Base-by-base conservation (phyloP, 2,113 vertebrate species). In the Petromus typicus region DNA sequence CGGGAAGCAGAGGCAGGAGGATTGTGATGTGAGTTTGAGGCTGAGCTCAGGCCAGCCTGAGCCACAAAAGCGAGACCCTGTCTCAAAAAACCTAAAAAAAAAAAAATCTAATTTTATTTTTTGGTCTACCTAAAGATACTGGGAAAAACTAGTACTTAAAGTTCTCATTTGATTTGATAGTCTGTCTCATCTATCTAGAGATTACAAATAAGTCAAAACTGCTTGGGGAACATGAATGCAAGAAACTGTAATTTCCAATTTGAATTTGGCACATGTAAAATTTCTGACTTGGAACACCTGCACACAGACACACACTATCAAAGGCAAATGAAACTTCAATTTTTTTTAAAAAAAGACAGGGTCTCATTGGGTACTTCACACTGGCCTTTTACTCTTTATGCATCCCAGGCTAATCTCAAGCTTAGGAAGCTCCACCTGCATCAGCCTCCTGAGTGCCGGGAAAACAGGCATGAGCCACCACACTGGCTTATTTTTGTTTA, bases 241-340 rank as follows among this genome's bases (percentile, higher is more conserved):
- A 91, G 25, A 91, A 93, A 82, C 89, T 75, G 56, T 51, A 94
- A 71, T 54, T 95, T 93, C 81, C 10, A 83, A 34, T 88, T 90
- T 63, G 13, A 94, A 84, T 18, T 45, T 73, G 59, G 11, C 56
- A 5, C 40, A 63, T 71, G 37, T 78, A n/a, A 96, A 92, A 87
- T 40, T 82, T 91, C 61, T 81, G 61, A 79, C 25, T 89, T 57
- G 40, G 40, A 90, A 80, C 78, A 30, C 43, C 3, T 18, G 22
- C 71, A 22, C 54, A 40, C 34, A 59, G 11, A 81, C n/a, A 32
- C 27, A 71, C 56, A 43, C 48, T 37, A 61, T 75, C 1, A 75
- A 48, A 10, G 86, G 81, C 86, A 86, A 64, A 87, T 4, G 37
- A n/a, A 82, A 92, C 37, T 86, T 93, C 48, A 37, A 63, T 27